Evolutionary conservation across 2,797 vertebrate species (phyloP).

Genomic region (Chaenodraco wilsoni): DNA sequence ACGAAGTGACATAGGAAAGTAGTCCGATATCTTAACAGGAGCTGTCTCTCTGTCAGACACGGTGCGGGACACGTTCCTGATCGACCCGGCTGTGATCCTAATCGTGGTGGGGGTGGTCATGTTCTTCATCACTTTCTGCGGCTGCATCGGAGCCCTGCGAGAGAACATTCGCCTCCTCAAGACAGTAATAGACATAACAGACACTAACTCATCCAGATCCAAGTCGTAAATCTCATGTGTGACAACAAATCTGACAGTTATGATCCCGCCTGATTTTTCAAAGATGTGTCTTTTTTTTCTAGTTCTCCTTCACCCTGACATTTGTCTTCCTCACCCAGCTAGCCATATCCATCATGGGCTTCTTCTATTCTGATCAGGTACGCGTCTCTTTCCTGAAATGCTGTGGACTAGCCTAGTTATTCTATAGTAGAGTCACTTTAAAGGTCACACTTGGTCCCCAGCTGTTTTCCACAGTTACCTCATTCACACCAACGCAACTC

Average conservation of each 20-base stretch:
- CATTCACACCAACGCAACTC: too few species aligned
- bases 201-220: constrained; percentile 23
- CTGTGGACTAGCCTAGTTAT: background rate
- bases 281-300: constrained; percentile 10
- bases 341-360: constrained; percentile 81
- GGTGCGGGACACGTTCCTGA: constrained; percentile 83
- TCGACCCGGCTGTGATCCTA: constrained; percentile 85
- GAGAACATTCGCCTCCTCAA: constrained; percentile 86
- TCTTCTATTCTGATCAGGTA: constrained; percentile 87
- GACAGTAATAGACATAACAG: constrained; percentile 73
- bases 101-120: constrained; percentile 87
- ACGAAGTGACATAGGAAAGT: background rate
- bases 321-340: constrained; percentile 84
- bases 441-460: constrained; percentile 33
- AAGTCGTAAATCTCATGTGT: constrained; percentile 12
- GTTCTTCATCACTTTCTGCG: constrained; percentile 89
- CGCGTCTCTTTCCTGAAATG: background rate
- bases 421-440: constrained; percentile 5
- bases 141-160: constrained; percentile 84
- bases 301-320: constrained; percentile 85
- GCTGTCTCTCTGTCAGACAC: constrained; percentile 75
- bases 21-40: constrained; percentile 30
- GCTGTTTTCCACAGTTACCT: constrained; percentile 1
- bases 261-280: background rate
- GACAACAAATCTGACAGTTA: constrained; percentile 29